Base-by-base conservation (phyloP, 2,113 vertebrate genomes). In the Leucopsar rothschildi region DNA sequence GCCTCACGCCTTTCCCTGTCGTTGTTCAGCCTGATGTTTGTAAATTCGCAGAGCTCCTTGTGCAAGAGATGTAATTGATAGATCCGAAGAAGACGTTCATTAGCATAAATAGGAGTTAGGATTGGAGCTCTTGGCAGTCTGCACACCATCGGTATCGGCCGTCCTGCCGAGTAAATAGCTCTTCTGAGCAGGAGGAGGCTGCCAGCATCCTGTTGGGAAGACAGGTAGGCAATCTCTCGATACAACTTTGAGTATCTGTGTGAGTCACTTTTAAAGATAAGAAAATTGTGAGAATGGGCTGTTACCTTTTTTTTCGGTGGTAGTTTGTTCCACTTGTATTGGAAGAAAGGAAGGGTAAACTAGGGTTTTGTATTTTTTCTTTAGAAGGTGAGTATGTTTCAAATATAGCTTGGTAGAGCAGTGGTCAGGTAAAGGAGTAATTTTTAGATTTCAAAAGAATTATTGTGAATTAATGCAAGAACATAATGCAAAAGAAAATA, bases 81-180 rank as follows among this genome's bases (percentile, higher is more conserved):
- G 77, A 69, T 68, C 9, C 10, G 5, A 39, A 24, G 71, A 52
- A 42, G 4, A 23, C 55, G 19, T 23, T 3, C 12, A n/a, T 59
- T 73, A 49, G 27, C 75, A 27, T 81, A 68, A 84, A 61, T 14
- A 37, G 50, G 64, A 64, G 3, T 86, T 86, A 49, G 55, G 47
- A 11, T 31, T 23, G 47, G 33, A 82, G 47, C 33, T 29, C 17
- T 59, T 12, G 1, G 35, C 20, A 52, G 2, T 37, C 20, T 49
- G 1, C 4, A 1, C 2, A 1, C 10, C 14, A 21, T 71, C 39
- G 55, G 13, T 53, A 49, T 82, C 29, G 4, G 20, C 60, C 11
- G 4, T 19, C 55, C 61, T 75, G 52, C 35, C 5, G 19, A 44
- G 42, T 59, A 14, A 60, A 27, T 50, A 50, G 16, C 31, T 76